Conservation (phyloP, 2,888 invertebrate genomes). For the Melolontha melolontha region DNA sequence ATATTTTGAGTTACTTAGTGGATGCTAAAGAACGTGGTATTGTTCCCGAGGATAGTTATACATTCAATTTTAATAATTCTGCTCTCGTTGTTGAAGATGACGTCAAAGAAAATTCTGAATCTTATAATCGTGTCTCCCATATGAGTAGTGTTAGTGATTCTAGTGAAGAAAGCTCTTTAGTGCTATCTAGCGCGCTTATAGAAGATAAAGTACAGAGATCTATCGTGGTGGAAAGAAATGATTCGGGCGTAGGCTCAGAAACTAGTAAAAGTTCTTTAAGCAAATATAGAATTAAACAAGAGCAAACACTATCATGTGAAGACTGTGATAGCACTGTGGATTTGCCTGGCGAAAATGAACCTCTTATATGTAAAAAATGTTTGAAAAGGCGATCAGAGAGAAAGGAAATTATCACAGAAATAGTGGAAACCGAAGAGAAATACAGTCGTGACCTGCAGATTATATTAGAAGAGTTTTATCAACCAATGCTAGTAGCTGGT, state of each 20-base stretch:
- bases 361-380: slow-evolving; percentile 89
- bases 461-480: slow-evolving; percentile 91
- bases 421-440: slow-evolving; percentile 95
- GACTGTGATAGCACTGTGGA: slow-evolving; percentile 89
- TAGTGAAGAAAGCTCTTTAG: slow-evolving; percentile 84
- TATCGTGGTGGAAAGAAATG: slow-evolving; percentile 89
- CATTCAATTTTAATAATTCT: slow-evolving; percentile 71
- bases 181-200: slow-evolving; percentile 70
- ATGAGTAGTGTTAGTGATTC: slow-evolving; percentile 87
- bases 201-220: slow-evolving; percentile 73
- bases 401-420: slow-evolving; percentile 94
- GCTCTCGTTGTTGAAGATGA: slow-evolving; percentile 65
- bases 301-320: slow-evolving; percentile 72
- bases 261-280: slow-evolving; percentile 89
- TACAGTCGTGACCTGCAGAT: slow-evolving; percentile 94
- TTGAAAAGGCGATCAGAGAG: slow-evolving; percentile 88
- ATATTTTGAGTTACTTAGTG: slow-evolving; percentile 89
- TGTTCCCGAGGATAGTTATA: slow-evolving; percentile 78
- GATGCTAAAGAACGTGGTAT: slow-evolving; percentile 85
- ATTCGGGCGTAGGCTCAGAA: slow-evolving; percentile 93
- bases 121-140: slow-evolving; percentile 79
- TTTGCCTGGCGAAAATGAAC: slow-evolving; percentile 80
- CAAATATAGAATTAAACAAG: slow-evolving; percentile 76
- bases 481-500: slow-evolving; percentile 93
- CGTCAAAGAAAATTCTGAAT: slow-evolving; percentile 72